These are phyloP conservation scores for Coelopa pilipes DNA, from an alignment of 2,888 invertebrate genomes.

Conservation along the genomic window DNA sequence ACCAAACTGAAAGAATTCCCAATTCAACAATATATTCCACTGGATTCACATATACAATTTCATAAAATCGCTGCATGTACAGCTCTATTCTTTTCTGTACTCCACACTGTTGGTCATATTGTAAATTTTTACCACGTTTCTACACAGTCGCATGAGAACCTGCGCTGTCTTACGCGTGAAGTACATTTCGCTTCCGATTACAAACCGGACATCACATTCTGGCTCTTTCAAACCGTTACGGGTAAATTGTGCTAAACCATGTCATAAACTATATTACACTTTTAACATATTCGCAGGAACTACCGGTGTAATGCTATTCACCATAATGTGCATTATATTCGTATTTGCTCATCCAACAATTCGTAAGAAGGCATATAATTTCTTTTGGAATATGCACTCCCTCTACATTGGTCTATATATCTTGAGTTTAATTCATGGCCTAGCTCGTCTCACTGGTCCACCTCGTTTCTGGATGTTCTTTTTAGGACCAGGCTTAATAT, in stretches of 20 bases:
- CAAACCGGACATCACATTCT: constrained; percentile 92
- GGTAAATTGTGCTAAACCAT: constrained; percentile 70
- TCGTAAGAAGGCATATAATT: constrained; percentile 92
- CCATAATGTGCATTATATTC: constrained; percentile 94
- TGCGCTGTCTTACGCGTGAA: constrained; percentile 92
- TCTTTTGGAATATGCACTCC: constrained; percentile 94
- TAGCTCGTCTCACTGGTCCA: constrained; percentile 90
- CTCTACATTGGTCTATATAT: constrained; percentile 88
- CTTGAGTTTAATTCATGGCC: constrained; percentile 87
- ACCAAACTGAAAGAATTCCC: constrained; percentile 95
- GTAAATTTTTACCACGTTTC: constrained; percentile 98
- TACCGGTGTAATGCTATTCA: constrained; percentile 87
- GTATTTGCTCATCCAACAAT: constrained; percentile 96
- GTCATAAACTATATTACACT: background rate
- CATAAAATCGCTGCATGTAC: constrained; percentile 97
- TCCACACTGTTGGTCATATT: constrained; percentile 94
- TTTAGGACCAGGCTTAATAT: constrained; percentile 88
- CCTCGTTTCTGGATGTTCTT: constrained; percentile 96
- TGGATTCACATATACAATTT: constrained; percentile 96
- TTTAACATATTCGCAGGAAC: constrained; percentile 70
- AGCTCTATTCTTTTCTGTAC: constrained; percentile 89
- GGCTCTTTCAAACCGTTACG: constrained; percentile 95
- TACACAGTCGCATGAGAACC: constrained; percentile 92
- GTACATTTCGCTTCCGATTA: constrained; percentile 94
- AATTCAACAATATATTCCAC: constrained; percentile 91